Conservation (phyloP, 1,140 invertebrate genomes). For the Copidosoma floridanum region DNA sequence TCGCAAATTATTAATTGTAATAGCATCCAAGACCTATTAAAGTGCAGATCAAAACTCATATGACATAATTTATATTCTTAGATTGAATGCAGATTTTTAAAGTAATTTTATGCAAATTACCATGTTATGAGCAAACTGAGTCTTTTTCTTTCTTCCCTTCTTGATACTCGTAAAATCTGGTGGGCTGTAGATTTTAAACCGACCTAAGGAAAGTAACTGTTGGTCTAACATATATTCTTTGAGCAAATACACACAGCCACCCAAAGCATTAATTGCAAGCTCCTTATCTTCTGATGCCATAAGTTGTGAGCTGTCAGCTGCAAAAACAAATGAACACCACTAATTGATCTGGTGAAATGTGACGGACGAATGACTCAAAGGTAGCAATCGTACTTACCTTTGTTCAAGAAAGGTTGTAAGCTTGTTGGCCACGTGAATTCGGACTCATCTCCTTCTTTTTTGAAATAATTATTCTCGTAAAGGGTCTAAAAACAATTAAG, state of each 20-base stretch:
- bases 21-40: slow-evolving; percentile 79
- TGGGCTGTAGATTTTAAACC: slow-evolving; percentile 81
- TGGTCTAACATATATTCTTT: slow-evolving; percentile 82
- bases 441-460: slow-evolving; percentile 46
- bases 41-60: too few species aligned
- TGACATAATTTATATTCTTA: too few species aligned
- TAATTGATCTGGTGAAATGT: too few species aligned
- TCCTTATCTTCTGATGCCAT: slow-evolving; percentile 71
- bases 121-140: slow-evolving; percentile 47
- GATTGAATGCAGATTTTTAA: too few species aligned
- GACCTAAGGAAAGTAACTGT: slow-evolving; percentile 82
- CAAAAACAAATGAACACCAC: neutral
- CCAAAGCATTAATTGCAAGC: slow-evolving; percentile 77
- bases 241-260: slow-evolving; percentile 83
- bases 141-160: slow-evolving; percentile 26
- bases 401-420: slow-evolving; percentile 69
- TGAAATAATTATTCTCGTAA: slow-evolving; percentile 78
- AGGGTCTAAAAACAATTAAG: slow-evolving; percentile 25
- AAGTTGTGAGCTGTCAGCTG: slow-evolving; percentile 73
- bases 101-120: slow-evolving; percentile 32
- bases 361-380: too few species aligned
- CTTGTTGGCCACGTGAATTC: slow-evolving; percentile 69
- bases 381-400: slow-evolving; percentile 60
- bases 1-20: slow-evolving; percentile 86
- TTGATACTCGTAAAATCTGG: slow-evolving; percentile 61